Conservation (phyloP, 2,113 vertebrate genomes). For the Pedetes capensis region DNA sequence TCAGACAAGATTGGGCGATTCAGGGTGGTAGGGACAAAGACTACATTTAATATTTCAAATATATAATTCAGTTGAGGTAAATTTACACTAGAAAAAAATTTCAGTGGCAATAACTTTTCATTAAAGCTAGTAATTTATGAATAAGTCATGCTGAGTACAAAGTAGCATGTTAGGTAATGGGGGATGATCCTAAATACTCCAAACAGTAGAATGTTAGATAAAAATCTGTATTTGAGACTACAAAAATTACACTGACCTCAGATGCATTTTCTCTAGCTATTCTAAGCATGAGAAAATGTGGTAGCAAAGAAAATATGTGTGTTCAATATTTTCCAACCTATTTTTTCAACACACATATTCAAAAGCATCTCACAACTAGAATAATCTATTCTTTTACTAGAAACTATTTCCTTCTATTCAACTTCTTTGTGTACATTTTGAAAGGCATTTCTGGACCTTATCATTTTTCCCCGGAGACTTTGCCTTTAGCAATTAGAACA, state of each 20-base stretch:
- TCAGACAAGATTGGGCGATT: no score
- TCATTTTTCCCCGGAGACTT: constrained; percentile 41
- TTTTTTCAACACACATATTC: not conserved
- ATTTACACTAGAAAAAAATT: not conserved
- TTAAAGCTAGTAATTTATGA: not conserved
- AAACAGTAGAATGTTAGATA: not conserved
- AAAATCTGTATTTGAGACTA: not conserved
- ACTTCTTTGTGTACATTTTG: constrained; percentile 28
- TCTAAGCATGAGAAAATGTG: not conserved
- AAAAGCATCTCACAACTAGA: not conserved
- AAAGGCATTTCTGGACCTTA: constrained; percentile 51
- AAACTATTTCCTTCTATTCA: constrained; percentile 17
- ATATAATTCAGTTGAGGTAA: not conserved
- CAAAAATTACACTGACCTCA: not conserved
- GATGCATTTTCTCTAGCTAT: not conserved
- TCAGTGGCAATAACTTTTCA: not conserved
- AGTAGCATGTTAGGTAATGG: not conserved
- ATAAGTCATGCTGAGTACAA: not conserved
- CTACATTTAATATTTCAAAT: constrained; percentile 2
- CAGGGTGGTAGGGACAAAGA: no score
- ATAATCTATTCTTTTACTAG: not conserved
- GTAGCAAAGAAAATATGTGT: not conserved
- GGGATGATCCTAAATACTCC: not conserved
- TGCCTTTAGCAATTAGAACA: constrained; percentile 43
- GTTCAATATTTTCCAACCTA: not conserved